phyloP scores from a whole-genome alignment of 2,797 vertebrate species.

The Periophthalmus magnuspinnatus region DNA sequence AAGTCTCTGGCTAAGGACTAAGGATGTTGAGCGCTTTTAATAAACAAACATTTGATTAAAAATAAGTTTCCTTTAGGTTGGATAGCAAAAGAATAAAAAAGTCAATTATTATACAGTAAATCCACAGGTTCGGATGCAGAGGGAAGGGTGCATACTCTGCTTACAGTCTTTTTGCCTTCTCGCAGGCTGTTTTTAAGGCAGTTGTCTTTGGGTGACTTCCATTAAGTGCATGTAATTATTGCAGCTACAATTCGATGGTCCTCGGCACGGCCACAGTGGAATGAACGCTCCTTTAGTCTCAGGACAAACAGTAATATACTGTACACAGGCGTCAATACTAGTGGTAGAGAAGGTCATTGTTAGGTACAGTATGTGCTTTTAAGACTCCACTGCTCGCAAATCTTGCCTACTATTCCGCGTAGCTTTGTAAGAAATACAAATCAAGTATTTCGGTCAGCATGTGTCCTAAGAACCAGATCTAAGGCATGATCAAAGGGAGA shows the following conservation, averaged over 20 bases:
- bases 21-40: neutral
- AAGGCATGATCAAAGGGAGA: slow-evolving; percentile 50
- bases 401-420: slow-evolving; percentile 45
- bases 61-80: neutral
- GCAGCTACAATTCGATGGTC: slow-evolving; percentile 59
- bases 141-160: slow-evolving; percentile 28
- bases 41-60: neutral
- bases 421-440: slow-evolving; percentile 45
- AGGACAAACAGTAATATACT: slow-evolving; percentile 62
- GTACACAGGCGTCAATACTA: slow-evolving; percentile 68
- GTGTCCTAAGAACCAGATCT: slow-evolving; percentile 27
- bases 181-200: slow-evolving; percentile 56
- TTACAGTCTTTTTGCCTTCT: slow-evolving; percentile 16
- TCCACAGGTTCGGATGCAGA: slow-evolving; percentile 63
- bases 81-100: neutral
- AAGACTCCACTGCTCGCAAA: slow-evolving; percentile 52
- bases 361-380: slow-evolving; percentile 33
- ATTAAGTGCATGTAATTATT: slow-evolving; percentile 70
- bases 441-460: slow-evolving; percentile 49
- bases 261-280: slow-evolving; percentile 59
- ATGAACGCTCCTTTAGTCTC: slow-evolving; percentile 57
- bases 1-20: neutral
- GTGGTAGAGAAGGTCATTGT: slow-evolving; percentile 55
- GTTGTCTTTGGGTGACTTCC: slow-evolving; percentile 61
- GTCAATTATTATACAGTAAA: slow-evolving; percentile 4